phyloP scores from a whole-genome alignment of 2,113 vertebrate genomes.

The Strix aluco region DNA sequence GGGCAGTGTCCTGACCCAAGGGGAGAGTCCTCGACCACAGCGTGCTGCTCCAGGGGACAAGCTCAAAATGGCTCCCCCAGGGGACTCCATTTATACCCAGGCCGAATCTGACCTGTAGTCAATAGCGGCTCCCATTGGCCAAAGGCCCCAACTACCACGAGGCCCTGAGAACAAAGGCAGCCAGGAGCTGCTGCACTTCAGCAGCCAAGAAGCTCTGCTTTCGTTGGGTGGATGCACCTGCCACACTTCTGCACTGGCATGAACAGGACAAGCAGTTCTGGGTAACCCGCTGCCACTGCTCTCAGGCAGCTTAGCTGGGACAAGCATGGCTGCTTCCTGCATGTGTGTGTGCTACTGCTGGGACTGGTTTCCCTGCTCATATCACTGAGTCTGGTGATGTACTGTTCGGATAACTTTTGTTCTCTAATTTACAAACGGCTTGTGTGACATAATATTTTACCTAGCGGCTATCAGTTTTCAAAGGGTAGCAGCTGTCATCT shows the following conservation, averaged over 20 bases:
- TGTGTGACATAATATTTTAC: not conserved
- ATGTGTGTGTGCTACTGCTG: not conserved
- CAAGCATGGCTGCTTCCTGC: not conserved
- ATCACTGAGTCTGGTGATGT: not conserved
- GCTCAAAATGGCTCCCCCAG: too few relatives aligned
- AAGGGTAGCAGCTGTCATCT: not conserved
- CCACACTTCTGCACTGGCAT: not conserved
- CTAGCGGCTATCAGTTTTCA: not conserved
- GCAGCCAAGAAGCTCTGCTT: too few relatives aligned
- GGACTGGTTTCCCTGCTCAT: not conserved
- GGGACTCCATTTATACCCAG: too few relatives aligned
- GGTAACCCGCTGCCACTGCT: fast-evolving
- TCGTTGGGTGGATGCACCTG: too few relatives aligned
- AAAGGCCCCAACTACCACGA: too few relatives aligned
- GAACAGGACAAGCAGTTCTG: not conserved
- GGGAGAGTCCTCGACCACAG: too few relatives aligned
- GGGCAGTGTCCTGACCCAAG: too few relatives aligned
- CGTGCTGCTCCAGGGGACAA: too few relatives aligned
- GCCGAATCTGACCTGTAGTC: too few relatives aligned
- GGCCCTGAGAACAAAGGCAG: too few relatives aligned
- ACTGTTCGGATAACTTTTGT: not conserved
- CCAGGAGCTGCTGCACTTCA: too few relatives aligned
- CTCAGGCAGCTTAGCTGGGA: not conserved
- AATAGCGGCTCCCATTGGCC: too few relatives aligned
- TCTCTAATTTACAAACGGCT: not conserved